phyloP scores from a whole-genome alignment of 2,797 vertebrate genomes.

The Neosilurus mollespiculum region DNA sequence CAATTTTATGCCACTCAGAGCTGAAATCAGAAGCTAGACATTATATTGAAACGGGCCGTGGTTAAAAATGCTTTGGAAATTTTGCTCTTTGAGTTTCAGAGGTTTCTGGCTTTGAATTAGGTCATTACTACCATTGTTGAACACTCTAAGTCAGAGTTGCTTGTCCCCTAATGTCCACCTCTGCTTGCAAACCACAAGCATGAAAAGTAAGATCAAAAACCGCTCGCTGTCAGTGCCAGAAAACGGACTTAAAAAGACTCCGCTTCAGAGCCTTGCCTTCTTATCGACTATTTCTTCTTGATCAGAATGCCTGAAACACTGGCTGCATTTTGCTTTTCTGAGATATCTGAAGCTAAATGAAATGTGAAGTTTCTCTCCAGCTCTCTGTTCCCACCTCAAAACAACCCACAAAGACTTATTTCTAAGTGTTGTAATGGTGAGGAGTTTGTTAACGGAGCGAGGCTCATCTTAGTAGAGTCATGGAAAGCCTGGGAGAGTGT shows the following conservation, averaged over 20 bases:
- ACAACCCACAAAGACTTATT: constrained; percentile 35
- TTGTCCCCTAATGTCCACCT: constrained; percentile 50
- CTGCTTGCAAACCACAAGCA: constrained; percentile 20
- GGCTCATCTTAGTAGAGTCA: constrained; percentile 64
- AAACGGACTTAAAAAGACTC: constrained; percentile 33
- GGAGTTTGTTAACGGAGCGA: constrained; percentile 52
- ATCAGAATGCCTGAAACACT: constrained; percentile 70
- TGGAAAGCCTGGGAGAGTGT: constrained; percentile 49
- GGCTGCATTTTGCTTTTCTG: constrained; percentile 57
- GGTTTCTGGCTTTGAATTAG: constrained; percentile 48
- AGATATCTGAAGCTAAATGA: neutral
- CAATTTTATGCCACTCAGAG: constrained; percentile 4
- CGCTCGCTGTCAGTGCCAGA: constrained; percentile 18
- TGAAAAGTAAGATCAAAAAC: constrained; percentile 30
- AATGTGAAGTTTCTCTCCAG: neutral
- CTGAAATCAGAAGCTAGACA: constrained; percentile 13
- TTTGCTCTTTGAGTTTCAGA: constrained; percentile 54
- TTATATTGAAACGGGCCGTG: constrained; percentile 31
- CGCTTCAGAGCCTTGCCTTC: constrained; percentile 54
- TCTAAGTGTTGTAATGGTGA: constrained; percentile 57
- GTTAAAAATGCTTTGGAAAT: constrained; percentile 33
- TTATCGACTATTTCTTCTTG: constrained; percentile 61
- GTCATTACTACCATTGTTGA: constrained; percentile 49
- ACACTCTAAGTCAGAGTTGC: constrained; percentile 50
- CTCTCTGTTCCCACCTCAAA: neutral